These are phyloP conservation scores for Mormyrus hasselquistii DNA, from an alignment of 2,797 vertebrate species.

Conservation along the genomic window DNA sequence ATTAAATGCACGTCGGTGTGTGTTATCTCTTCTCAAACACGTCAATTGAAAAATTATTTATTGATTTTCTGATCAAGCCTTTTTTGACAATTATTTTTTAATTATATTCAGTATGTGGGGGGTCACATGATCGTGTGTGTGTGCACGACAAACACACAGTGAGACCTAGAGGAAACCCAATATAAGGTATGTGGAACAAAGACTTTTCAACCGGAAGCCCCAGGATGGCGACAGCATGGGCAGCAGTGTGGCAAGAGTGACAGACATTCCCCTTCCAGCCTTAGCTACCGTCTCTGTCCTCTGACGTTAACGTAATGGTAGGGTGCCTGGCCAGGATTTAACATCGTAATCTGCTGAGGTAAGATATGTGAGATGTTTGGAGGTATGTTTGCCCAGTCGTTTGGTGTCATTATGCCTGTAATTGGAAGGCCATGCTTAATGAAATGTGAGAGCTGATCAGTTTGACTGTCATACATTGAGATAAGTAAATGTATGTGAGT, in stretches of 20 bases:
- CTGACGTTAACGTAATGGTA: neutral
- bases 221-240: neutral
- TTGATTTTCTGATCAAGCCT: neutral
- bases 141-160: neutral
- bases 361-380: neutral
- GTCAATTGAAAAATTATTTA: neutral
- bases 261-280: neutral
- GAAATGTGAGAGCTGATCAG: neutral
- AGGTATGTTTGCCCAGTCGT: neutral
- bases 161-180: neutral
- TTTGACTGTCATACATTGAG: neutral
- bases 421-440: neutral
- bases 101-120: neutral
- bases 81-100: neutral
- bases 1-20: neutral
- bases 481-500: neutral
- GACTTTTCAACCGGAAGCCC: neutral
- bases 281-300: neutral
- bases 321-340: neutral
- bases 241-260: neutral
- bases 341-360: neutral
- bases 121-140: neutral
- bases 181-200: neutral
- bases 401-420: neutral
- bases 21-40: neutral